Conservation (phyloP, 2,113 vertebrate species). For the Pungitius pungitius region DNA sequence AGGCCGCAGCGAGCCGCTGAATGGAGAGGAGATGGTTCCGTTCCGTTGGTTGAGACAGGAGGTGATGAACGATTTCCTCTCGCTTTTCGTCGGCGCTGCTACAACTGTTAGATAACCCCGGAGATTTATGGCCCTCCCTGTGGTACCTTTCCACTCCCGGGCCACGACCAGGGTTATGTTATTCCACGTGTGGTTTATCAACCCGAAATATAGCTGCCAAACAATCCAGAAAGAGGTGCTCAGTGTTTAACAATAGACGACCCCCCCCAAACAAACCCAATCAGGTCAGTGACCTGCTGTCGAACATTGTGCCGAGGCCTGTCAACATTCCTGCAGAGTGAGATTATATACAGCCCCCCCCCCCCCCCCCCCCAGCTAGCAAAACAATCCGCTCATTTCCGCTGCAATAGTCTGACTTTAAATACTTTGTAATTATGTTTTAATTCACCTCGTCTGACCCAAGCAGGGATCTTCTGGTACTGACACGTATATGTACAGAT, state of each 20-base stretch:
- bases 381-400: conserved; percentile 52
- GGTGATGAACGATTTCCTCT: conserved; percentile 71
- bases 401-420: conserved; percentile 44
- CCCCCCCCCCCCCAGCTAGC: conserved; percentile 36
- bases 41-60: conserved; percentile 64
- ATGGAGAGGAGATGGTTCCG: conserved; percentile 42
- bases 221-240: conserved; percentile 40
- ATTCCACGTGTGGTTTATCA: conserved; percentile 61
- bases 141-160: conserved; percentile 41
- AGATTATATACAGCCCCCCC: conserved; percentile 54
- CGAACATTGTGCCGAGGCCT: conserved; percentile 45
- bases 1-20: conserved; percentile 44
- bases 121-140: conserved; percentile 62
- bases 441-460: conserved; percentile 18
- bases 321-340: conserved; percentile 60
- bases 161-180: conserved; percentile 49
- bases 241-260: conserved; percentile 64
- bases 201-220: conserved; percentile 59
- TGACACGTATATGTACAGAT: not conserved
- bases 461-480: not conserved
- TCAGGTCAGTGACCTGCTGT: conserved; percentile 64
- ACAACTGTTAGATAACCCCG: conserved; percentile 72
- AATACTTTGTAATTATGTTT: conserved; percentile 25
- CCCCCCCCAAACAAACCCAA: conserved; percentile 57
- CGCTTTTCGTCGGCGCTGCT: conserved; percentile 55